Conservation (phyloP, 2,888 invertebrate species). For the Elegia similella region DNA sequence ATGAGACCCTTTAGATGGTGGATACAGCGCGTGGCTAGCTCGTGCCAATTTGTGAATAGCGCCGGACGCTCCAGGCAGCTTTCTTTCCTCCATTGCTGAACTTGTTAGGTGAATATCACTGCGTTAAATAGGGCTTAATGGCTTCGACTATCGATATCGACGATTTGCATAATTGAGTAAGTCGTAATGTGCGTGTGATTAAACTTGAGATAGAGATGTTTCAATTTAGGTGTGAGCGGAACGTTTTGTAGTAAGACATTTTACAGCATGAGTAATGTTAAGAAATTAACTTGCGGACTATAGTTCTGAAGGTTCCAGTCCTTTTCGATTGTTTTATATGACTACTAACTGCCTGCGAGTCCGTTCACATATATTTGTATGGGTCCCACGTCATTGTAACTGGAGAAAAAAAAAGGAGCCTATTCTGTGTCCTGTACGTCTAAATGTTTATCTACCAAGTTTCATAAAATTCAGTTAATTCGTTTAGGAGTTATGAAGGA, state of each 20-base stretch:
- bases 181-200: slow-evolving; percentile 4
- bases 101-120: slow-evolving; percentile 76
- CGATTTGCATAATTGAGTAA: not conserved
- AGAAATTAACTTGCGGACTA: no score
- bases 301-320: no score
- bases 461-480: no score
- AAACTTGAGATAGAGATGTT: not conserved
- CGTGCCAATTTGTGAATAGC: slow-evolving; percentile 80
- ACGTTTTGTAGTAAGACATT: not conserved
- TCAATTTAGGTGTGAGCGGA: not conserved
- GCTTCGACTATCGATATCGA: slow-evolving; percentile 45
- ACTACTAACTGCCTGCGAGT: no score
- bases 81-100: slow-evolving; percentile 77
- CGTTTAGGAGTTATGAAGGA: no score
- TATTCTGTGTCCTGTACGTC: no score
- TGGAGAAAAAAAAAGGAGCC: no score
- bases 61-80: slow-evolving; percentile 74
- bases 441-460: no score
- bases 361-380: no score
- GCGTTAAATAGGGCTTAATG: slow-evolving; percentile 57
- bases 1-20: slow-evolving; percentile 37
- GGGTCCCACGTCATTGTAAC: no score
- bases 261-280: no score
- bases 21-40: slow-evolving; percentile 70
- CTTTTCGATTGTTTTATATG: no score